Percentiles rank a stretch among this genome's conserved stretches.
Evolutionary conservation across 2,113 vertebrate species (phyloP).

Genomic region (Echinops telfairi): DNA sequence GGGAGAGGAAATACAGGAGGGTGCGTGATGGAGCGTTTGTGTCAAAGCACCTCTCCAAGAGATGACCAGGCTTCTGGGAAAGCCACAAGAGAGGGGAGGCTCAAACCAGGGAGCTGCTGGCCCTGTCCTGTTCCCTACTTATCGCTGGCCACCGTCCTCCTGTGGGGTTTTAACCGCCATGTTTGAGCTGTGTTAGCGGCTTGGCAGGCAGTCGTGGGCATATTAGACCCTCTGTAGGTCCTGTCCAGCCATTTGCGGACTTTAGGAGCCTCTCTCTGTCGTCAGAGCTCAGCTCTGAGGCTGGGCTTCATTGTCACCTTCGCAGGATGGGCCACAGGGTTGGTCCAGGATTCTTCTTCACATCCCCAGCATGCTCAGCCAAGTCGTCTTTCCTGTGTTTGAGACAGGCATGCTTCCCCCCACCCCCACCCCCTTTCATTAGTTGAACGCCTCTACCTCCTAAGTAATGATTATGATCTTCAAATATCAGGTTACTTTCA

Average conservation of each 20-base stretch:
- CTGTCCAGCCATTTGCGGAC: background rate
- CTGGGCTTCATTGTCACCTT: background rate
- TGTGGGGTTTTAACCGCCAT: background rate
- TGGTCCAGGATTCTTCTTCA: background rate
- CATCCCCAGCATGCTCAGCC: background rate
- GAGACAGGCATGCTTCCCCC: background rate
- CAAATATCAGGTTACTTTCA: constrained; percentile 12
- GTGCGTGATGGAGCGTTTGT: background rate
- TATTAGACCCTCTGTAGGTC: rapidly evolving
- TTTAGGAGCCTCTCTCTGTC: background rate
- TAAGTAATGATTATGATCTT: background rate
- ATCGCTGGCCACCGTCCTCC: background rate
- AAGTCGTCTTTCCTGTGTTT: background rate
- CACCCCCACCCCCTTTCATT: too few relatives aligned
- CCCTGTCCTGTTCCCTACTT: background rate
- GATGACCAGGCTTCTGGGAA: background rate
- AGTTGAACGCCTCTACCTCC: too few relatives aligned
- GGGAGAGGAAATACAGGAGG: background rate
- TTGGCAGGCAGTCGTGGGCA: background rate
- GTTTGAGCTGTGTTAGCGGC: background rate
- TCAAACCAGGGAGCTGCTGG: background rate
- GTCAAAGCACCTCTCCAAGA: background rate
- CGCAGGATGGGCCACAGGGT: background rate
- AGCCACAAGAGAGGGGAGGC: background rate
- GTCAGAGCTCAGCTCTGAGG: background rate